A percentile compares a stretch with the other conserved stretches of the same genome.
Conservation (phyloP, 2,113 vertebrate species). For the Carassius carassius region DNA sequence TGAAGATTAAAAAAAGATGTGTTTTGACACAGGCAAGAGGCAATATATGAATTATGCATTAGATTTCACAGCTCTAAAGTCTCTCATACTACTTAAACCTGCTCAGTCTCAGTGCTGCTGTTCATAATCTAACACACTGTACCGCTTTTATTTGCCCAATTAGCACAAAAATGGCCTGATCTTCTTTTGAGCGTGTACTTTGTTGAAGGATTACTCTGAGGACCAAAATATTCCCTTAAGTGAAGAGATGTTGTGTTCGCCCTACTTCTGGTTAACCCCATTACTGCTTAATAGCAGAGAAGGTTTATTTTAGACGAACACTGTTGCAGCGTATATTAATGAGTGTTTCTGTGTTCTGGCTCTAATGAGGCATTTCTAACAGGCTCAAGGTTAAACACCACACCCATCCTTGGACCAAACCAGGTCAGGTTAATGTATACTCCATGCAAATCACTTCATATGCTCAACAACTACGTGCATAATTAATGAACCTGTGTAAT, state of each 20-base stretch:
- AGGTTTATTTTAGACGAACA: slow-evolving; percentile 23
- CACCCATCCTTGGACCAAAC: neutral
- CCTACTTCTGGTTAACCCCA: slow-evolving; percentile 47
- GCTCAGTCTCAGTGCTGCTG: neutral
- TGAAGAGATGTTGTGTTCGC: slow-evolving; percentile 42
- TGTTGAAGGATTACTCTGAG: slow-evolving; percentile 45
- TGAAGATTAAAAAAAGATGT: neutral
- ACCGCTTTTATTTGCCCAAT: slow-evolving; percentile 47
- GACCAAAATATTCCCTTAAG: slow-evolving; percentile 44
- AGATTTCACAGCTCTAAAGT: neutral
- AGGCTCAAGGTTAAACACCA: slow-evolving; percentile 4
- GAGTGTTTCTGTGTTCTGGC: neutral
- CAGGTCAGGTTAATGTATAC: neutral
- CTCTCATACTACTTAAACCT: neutral
- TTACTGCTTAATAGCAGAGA: slow-evolving; percentile 40
- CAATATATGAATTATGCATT: neutral
- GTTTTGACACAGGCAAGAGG: neutral
- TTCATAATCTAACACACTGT: slow-evolving; percentile 14
- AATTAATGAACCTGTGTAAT: neutral
- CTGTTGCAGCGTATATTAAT: slow-evolving; percentile 37
- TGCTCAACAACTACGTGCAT: neutral
- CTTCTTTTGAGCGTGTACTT: slow-evolving; percentile 34
- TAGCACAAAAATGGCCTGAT: slow-evolving; percentile 41
- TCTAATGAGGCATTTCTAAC: neutral
- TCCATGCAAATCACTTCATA: neutral